Evolutionary conservation across 2,113 vertebrate genomes (phyloP).

Genomic region (Cheirogaleus medius): DNA sequence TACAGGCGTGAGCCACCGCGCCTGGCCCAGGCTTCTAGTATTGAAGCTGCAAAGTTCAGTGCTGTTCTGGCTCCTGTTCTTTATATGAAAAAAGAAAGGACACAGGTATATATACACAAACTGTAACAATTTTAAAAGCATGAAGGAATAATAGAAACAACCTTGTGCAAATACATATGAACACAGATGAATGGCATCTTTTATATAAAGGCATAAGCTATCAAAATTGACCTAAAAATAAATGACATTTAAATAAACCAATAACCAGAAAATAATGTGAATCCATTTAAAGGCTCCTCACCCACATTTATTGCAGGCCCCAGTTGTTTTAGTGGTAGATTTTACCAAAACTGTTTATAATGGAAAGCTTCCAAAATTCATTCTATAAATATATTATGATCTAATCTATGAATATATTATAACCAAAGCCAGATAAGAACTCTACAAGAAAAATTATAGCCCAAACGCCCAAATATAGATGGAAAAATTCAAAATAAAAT

Average conservation of each 20-base stretch:
- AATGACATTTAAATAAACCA: slow-evolving; percentile 6
- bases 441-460: not conserved
- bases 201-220: not conserved
- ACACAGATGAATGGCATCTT: not conserved
- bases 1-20: too few relatives aligned
- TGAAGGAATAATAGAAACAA: not conserved
- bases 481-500: slow-evolving; percentile 2
- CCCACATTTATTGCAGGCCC: not conserved
- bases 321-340: not conserved
- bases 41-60: not conserved
- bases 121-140: not conserved
- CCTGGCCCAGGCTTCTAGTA: not conserved
- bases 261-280: not conserved
- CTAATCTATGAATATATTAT: not conserved
- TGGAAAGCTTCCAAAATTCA: not conserved
- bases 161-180: not conserved
- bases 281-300: not conserved
- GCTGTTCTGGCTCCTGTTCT: not conserved
- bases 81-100: not conserved
- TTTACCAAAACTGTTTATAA: not conserved
- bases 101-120: not conserved
- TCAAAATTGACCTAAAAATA: not conserved
- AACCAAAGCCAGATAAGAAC: not conserved
- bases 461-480: not conserved
- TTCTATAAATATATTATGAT: not conserved